Evolutionary conservation across 2,797 vertebrate species (phyloP).

Genomic region (Scarus forsteni): DNA sequence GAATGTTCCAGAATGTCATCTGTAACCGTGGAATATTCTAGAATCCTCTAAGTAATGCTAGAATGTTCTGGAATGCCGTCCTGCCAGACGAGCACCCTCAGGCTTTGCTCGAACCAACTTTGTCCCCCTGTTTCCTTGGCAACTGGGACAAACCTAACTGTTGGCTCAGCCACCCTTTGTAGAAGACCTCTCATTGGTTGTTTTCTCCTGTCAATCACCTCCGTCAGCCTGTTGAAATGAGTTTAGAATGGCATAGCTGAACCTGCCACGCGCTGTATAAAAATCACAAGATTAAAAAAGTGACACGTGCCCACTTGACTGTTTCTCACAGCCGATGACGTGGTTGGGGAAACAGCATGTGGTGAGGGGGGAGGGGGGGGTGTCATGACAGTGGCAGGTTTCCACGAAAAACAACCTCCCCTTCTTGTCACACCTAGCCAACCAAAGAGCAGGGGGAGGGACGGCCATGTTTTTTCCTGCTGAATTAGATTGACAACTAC

Average conservation of each 20-base stretch:
- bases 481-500: conserved; percentile 26
- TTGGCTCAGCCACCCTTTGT: conserved; percentile 37
- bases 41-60: neutral
- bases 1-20: neutral
- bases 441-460: conserved; percentile 58
- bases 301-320: conserved; percentile 17
- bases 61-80: conserved; percentile 2
- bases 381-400: conserved; percentile 38
- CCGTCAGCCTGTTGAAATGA: conserved; percentile 45
- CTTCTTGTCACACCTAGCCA: conserved; percentile 43
- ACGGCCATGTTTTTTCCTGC: conserved; percentile 31
- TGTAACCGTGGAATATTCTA: neutral
- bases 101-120: conserved; percentile 24
- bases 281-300: neutral
- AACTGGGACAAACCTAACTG: conserved; percentile 31
- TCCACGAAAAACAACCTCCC: conserved; percentile 37
- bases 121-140: conserved; percentile 33
- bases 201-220: conserved; percentile 59
- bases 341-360: conserved; percentile 9
- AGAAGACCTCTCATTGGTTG: conserved; percentile 56
- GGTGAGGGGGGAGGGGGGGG: neutral
- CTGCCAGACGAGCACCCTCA: conserved; percentile 28
- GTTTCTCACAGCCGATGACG: conserved; percentile 8
- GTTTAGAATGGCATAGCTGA: conserved; percentile 7
- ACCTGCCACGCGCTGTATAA: conserved; percentile 7